phyloP scores from a whole-genome alignment of 2,888 invertebrate species.

The Aphodius granarius region DNA sequence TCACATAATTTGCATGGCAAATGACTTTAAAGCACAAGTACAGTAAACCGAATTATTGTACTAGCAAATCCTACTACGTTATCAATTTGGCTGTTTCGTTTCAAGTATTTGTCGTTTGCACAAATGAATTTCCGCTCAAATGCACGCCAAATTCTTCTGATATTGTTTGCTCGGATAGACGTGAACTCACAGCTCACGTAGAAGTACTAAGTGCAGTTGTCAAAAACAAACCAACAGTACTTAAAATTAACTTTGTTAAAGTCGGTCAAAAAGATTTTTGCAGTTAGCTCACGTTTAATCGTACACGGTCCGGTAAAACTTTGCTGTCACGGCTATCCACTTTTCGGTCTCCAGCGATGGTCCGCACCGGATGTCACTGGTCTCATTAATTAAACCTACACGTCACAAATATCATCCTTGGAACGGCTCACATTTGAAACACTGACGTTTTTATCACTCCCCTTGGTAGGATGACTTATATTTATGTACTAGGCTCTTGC shows the following conservation, averaged over 20 bases:
- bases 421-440: neutral
- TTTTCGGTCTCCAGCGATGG: neutral
- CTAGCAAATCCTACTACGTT: too few relatives aligned
- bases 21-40: too few relatives aligned
- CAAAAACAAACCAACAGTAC: neutral
- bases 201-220: neutral
- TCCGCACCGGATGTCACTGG: neutral
- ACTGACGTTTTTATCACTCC: neutral
- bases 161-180: neutral
- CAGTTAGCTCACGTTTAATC: constrained; percentile 13
- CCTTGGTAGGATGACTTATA: neutral
- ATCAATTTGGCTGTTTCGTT: neutral
- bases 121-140: neutral
- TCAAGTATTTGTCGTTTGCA: neutral
- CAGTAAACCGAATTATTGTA: too few relatives aligned
- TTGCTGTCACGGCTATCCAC: constrained; percentile 9
- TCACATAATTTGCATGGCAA: too few relatives aligned
- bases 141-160: neutral
- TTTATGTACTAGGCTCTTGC: neutral
- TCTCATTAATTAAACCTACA: neutral
- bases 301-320: constrained; percentile 9
- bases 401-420: neutral
- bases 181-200: neutral
- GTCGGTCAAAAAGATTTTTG: constrained; percentile 1
- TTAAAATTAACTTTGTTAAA: constrained; percentile 1